Evolutionary conservation across 2,888 invertebrate genomes (phyloP), one percentile per base, ranked within the genome.

Genomic region (Notodonta dromedarius): DNA sequence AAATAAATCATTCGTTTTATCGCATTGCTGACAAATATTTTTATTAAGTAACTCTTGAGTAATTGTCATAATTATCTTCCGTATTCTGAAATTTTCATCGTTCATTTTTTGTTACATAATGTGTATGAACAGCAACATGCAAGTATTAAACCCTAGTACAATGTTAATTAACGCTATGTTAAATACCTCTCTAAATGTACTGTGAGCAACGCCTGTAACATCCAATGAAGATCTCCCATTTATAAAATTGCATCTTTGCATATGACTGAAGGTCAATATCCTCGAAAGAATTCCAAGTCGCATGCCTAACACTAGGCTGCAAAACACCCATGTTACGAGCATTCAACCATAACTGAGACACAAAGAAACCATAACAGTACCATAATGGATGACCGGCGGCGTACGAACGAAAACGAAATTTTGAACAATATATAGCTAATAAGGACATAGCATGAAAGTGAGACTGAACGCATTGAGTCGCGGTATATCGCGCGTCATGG

Each of bases 401-500:
- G 71, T 68, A 76, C 63, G 58, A 85, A 85, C 73, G 87, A 88
- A 88, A 88, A 81, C 84, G 88, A 90, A 88, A 87, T 78, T 76
- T 74, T 74, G 81, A 84, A 87, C 87, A 89, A 84, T 88, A 88
- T 85, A 79, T 77, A 75, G 80, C 83, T 82, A 88, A 87, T 87
- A 89, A 89, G 88, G 90, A 88, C 86, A 83, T 80, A 78, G 73
- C 85, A 89, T 86, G 90, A 90, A 90, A 91, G 91, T 86, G 77
- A 80, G 77, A 77, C 77, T 76, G 78, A 71, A 76, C 74, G 65
- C 76, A 5, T 4, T 9, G 32, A 52, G 11, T 52, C 52, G 52
- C 24, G 52, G 74, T 84, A 83, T 83, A 86, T 86, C 82, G 82
- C 80, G 69, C 69, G 68, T 68, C 75, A 74, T 77, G 77, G 70